These are phyloP conservation scores for Myotis vivesi DNA, from an alignment of 2,797 vertebrate species.

Conservation along the genomic window DNA sequence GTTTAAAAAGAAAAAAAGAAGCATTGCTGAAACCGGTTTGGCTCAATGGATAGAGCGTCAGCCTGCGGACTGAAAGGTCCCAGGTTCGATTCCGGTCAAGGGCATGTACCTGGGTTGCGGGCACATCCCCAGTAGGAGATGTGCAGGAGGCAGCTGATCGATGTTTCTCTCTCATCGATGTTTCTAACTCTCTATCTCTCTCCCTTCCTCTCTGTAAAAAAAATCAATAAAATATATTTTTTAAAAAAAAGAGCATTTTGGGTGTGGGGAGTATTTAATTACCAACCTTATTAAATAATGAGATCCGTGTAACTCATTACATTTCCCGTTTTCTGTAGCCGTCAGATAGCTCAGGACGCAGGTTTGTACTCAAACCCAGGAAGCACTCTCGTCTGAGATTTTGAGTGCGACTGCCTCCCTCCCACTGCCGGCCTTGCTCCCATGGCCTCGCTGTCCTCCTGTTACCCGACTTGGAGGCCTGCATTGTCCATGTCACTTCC, in stretches of 20 bases:
- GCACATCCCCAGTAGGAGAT: too few species aligned
- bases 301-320: slow-evolving; percentile 15
- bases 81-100: too few species aligned
- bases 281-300: slow-evolving; percentile 41
- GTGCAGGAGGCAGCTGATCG: too few species aligned
- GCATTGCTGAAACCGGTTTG: too few species aligned
- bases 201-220: too few species aligned
- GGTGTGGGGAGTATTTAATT: slow-evolving; percentile 33
- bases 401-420: not conserved
- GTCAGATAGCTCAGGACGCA: not conserved
- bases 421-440: not conserved
- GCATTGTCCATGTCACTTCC: not conserved
- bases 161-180: too few species aligned
- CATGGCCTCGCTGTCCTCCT: not conserved
- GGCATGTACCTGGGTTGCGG: too few species aligned
- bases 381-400: not conserved
- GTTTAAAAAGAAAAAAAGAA: slow-evolving; percentile 62
- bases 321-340: not conserved
- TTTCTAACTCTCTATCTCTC: too few species aligned
- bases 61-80: too few species aligned
- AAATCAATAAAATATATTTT: too few species aligned
- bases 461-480: not conserved
- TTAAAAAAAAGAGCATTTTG: slow-evolving; percentile 52
- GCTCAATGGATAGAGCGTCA: too few species aligned
- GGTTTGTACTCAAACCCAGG: not conserved